Conservation (phyloP, 1,140 invertebrate species). For the Penaeus chinensis region DNA sequence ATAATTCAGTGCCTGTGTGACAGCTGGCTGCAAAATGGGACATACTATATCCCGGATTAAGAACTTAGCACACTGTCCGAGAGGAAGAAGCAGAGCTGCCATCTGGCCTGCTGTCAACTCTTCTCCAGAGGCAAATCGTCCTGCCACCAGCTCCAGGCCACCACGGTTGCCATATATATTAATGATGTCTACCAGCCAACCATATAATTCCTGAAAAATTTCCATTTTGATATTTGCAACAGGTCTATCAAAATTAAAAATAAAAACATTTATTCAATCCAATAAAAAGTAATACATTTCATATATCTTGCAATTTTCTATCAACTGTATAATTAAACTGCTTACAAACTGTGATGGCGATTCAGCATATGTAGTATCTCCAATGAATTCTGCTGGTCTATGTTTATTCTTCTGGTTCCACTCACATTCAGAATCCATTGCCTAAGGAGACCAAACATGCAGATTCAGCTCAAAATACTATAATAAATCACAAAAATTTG, state of each 20-base stretch:
- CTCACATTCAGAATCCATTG: slow-evolving; percentile 71
- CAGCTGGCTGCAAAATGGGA: slow-evolving; percentile 66
- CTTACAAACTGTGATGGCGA: slow-evolving; percentile 55
- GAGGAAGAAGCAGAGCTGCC: slow-evolving; percentile 68
- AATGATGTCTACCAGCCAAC: slow-evolving; percentile 72
- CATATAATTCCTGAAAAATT: slow-evolving; percentile 68
- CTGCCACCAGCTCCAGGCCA: slow-evolving; percentile 69
- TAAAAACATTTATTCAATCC: not conserved
- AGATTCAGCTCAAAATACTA: not conserved
- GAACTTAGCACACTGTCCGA: slow-evolving; percentile 68
- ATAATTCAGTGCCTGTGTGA: slow-evolving; percentile 68
- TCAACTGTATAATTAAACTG: not conserved
- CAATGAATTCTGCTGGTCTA: slow-evolving; percentile 38
- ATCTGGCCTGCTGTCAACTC: slow-evolving; percentile 64
- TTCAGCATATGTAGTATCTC: slow-evolving; percentile 55
- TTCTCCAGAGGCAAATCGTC: slow-evolving; percentile 65
- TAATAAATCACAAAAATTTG: not conserved
- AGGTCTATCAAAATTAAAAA: not conserved
- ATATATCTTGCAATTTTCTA: not conserved
- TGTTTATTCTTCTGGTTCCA: slow-evolving; percentile 71
- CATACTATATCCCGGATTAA: slow-evolving; percentile 66
- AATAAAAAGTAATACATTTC: not conserved
- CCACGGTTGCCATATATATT: slow-evolving; percentile 71
- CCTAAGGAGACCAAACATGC: slow-evolving; percentile 65
- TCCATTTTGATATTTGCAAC: not conserved